Base-by-base conservation (phyloP, 37 sponge, comb jelly and placozoan genomes). In the Hexactinellida sp. region DNA sequence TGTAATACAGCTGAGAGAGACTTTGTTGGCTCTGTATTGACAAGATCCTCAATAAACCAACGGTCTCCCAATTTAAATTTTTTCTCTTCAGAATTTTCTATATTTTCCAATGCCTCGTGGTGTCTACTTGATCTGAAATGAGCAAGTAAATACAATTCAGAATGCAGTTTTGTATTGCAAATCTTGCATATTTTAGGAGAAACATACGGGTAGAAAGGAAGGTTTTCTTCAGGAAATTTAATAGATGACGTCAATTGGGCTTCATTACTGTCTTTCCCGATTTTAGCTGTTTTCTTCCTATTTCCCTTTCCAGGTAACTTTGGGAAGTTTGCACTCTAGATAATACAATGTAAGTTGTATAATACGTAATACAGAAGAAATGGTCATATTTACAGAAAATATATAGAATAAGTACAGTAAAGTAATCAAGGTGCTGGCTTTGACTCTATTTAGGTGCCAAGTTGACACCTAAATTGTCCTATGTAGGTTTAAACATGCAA, bases 271-370 rank as follows among this genome's bases (percentile, higher is more conserved):
- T 47, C 16, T 47, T 47, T 16, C 16, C 13, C 16, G 16, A 19
- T 16, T 9, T 63, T n/a, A 21, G 3, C 76, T 63, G 76, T 25
- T 63, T 63, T 63, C 76, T 63, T 63, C 13, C 13, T 63, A 7
- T 63, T 63, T 21, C 30, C 13, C 34, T 10, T 25, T 25, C 3
- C 76, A 21, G 21, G 76, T 28, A 63, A 25, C 13, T 63, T 63
- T 63, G 76, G 76, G 76, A 63, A 63, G 76, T n/a, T 63, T 63
- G 5, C 76, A 63, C 76, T n/a, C 76, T 63, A 63, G 76, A n/a
- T 25, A 25, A n/a, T 3, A 21, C 3, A 21, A 63, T 25, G 3
- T 63, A 63, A 63, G 19, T 32, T 25, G 28, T 10, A 63, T 28
- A 32, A 23, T 10, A 63, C 32, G 76, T 63, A 63, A 21, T 10